Evolutionary conservation across 2,113 vertebrate species (phyloP).

Genomic region (Andinoacara biseriatus): DNA sequence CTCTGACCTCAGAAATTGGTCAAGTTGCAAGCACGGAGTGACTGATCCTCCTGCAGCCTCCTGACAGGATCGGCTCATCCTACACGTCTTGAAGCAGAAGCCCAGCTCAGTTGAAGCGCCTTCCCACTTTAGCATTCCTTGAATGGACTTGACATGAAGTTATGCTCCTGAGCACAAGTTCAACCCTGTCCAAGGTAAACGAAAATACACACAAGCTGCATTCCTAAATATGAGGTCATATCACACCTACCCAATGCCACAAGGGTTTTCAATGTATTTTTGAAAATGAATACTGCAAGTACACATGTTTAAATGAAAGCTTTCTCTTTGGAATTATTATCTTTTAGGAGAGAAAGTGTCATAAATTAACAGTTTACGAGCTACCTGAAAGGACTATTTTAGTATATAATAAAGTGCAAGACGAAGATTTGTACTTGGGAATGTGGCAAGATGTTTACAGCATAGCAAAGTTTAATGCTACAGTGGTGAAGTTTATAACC

Average conservation of each 20-base stretch:
- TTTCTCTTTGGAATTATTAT: background rate
- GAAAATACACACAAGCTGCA: conserved; percentile 54
- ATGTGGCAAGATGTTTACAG: conserved; percentile 34
- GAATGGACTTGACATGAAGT: conserved; percentile 58
- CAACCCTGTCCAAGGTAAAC: conserved; percentile 65
- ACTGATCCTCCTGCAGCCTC: conserved; percentile 35
- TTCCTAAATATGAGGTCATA: conserved; percentile 62
- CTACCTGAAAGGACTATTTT: background rate
- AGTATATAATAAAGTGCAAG: background rate
- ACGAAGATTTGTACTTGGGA: conserved; percentile 6
- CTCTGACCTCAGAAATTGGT: conserved; percentile 52
- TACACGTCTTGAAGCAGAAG: conserved; percentile 36
- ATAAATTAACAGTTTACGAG: background rate
- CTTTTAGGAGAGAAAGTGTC: background rate
- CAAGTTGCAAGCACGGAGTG: conserved; percentile 36
- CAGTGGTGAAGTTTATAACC: conserved; percentile 24
- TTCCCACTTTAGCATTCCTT: conserved; percentile 3
- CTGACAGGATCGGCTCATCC: conserved; percentile 34
- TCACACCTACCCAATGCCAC: conserved; percentile 44
- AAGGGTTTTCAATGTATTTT: conserved; percentile 6
- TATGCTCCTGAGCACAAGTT: conserved; percentile 57
- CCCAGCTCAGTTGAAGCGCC: conserved; percentile 17
- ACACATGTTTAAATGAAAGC: background rate
- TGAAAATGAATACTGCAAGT: background rate
- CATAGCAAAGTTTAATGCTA: conserved; percentile 20